Evolutionary conservation across 2,113 vertebrate species (phyloP).

Genomic region (Gymnorhina tibicen): DNA sequence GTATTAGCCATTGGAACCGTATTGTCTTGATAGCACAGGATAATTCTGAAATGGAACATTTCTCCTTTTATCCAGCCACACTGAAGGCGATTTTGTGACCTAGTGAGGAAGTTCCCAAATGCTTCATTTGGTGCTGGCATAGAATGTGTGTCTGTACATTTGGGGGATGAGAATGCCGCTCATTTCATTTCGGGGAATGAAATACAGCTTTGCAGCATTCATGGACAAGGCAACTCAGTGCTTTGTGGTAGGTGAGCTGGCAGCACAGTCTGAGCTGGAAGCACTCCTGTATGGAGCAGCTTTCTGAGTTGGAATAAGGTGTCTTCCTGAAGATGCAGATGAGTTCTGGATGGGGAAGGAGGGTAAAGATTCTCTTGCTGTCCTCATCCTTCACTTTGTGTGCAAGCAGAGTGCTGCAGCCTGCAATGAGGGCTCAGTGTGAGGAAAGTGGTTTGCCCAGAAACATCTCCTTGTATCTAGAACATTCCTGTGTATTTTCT

Average conservation of each 20-base stretch:
- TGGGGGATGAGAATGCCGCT: background rate
- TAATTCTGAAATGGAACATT: background rate
- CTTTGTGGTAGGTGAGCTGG: background rate
- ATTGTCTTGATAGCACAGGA: background rate
- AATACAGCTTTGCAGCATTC: background rate
- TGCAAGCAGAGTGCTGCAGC: background rate
- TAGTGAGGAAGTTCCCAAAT: background rate
- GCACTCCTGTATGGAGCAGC: background rate
- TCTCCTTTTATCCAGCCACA: background rate
- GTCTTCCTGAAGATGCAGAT: background rate
- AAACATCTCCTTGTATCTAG: background rate
- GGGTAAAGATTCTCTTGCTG: background rate
- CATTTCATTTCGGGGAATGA: background rate
- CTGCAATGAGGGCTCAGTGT: background rate
- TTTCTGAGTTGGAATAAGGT: background rate
- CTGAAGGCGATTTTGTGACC: background rate
- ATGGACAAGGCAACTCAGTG: background rate
- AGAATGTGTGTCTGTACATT: background rate
- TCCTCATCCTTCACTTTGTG: background rate
- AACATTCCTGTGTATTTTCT: background rate
- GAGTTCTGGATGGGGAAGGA: background rate
- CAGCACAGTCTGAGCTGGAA: background rate
- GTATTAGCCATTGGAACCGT: background rate
- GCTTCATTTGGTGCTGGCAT: background rate
- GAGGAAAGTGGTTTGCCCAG: background rate